A percentile compares a stretch with the other conserved stretches of the same genome.
Evolutionary conservation across 2,797 vertebrate genomes (phyloP).

Genomic region (Notolabrus celidotus): DNA sequence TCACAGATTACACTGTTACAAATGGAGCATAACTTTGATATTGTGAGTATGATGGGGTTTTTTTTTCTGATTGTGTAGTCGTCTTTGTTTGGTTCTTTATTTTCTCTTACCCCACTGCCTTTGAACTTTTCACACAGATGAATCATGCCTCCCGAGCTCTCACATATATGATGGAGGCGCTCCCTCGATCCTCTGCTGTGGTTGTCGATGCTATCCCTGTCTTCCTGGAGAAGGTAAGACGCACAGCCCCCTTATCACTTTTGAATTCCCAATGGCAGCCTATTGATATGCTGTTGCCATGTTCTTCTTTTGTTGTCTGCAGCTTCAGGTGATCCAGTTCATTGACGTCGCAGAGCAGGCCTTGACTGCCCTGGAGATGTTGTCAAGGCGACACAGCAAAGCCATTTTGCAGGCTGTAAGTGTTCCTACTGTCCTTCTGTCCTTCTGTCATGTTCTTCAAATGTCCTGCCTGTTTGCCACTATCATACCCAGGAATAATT

Average conservation of each 20-base stretch:
- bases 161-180: conserved; percentile 99
- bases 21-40: conserved; percentile 99
- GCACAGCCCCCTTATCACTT: not conserved
- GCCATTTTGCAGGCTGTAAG: conserved; percentile 99
- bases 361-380: conserved; percentile 97
- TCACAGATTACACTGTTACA: conserved; percentile 96
- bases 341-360: conserved; percentile 99
- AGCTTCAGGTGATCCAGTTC: conserved; percentile 99
- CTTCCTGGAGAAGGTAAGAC: conserved; percentile 97
- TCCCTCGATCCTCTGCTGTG: conserved; percentile 98
- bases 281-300: conserved; percentile 53
- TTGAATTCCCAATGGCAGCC: not conserved
- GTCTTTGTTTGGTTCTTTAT: not conserved
- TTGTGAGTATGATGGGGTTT: conserved; percentile 92
- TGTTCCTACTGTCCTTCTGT: conserved; percentile 52
- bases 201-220: conserved; percentile 99
- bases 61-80: not conserved
- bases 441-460: conserved; percentile 10
- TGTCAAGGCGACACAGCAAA: conserved; percentile 99
- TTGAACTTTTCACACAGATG: conserved; percentile 87
- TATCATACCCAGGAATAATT: not conserved
- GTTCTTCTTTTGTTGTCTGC: conserved; percentile 42
- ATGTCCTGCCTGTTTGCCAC: not conserved
- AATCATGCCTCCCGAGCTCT: conserved; percentile 99
- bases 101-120: conserved; percentile 19